Evolutionary conservation across 2,113 vertebrate species (phyloP).

Genomic region (Paedocypris sp.): DNA sequence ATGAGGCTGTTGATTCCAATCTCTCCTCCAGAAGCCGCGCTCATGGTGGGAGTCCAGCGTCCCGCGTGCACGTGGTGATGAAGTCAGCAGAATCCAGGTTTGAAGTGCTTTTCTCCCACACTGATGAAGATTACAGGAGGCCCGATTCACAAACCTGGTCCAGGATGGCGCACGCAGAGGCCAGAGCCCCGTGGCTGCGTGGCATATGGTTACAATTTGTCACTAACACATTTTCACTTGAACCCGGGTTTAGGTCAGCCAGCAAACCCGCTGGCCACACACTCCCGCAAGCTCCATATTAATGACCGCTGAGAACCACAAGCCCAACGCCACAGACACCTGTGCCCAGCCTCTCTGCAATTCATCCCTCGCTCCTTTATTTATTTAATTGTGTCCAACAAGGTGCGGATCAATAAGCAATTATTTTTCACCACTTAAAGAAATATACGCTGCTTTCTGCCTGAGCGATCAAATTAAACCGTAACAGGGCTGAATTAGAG

Average conservation of each 20-base stretch:
- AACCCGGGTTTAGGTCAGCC: constrained; percentile 33
- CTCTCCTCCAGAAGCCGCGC: neutral
- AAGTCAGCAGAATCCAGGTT: neutral
- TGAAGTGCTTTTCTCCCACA: constrained; percentile 12
- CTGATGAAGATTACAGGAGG: constrained; percentile 22
- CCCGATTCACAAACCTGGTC: constrained; percentile 14
- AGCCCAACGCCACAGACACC: constrained; percentile 50
- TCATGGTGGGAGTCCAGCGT: neutral
- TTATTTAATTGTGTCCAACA: constrained; percentile 54
- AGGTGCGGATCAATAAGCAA: constrained; percentile 61
- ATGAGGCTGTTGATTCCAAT: too few relatives aligned
- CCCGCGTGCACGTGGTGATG: neutral
- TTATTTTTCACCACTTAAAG: constrained; percentile 55
- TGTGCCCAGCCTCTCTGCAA: constrained; percentile 36
- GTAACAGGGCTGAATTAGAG: constrained; percentile 36
- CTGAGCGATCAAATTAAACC: constrained; percentile 41
- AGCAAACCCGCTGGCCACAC: constrained; percentile 26
- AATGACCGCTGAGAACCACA: constrained; percentile 53
- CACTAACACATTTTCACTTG: constrained; percentile 28
- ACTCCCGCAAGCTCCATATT: constrained; percentile 30
- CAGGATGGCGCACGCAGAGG: constrained; percentile 11
- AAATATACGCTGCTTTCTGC: constrained; percentile 40
- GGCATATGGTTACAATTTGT: constrained; percentile 26
- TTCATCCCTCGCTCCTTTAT: constrained; percentile 56
- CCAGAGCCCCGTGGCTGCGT: constrained; percentile 13